phyloP scores from a whole-genome alignment of 2,888 invertebrate species.

The Crioceris asparagi region DNA sequence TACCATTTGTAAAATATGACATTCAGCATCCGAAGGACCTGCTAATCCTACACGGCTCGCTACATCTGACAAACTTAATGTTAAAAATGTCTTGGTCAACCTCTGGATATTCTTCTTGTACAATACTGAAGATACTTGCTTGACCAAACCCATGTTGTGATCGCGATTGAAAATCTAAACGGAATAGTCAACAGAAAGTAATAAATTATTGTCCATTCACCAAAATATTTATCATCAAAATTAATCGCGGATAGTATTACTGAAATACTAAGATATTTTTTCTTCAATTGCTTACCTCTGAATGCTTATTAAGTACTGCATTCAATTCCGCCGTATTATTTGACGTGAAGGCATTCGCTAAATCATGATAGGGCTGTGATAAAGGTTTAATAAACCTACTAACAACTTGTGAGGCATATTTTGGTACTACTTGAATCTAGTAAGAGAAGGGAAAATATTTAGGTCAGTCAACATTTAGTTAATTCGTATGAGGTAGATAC shows the following conservation, averaged over 20 bases:
- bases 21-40: slow-evolving; percentile 81
- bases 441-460: neutral
- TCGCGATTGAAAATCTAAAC: slow-evolving; percentile 57
- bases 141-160: slow-evolving; percentile 67
- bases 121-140: slow-evolving; percentile 78
- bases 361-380: slow-evolving; percentile 78
- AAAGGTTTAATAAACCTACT: slow-evolving; percentile 74
- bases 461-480: neutral
- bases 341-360: slow-evolving; percentile 69
- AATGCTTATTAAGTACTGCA: slow-evolving; percentile 61
- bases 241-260: neutral
- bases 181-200: slow-evolving; percentile 6
- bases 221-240: neutral
- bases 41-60: slow-evolving; percentile 80
- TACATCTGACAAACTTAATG: slow-evolving; percentile 78
- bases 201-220: neutral
- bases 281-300: slow-evolving; percentile 42
- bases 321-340: slow-evolving; percentile 63
- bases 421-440: slow-evolving; percentile 59
- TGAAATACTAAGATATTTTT: neutral
- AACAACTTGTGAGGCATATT: slow-evolving; percentile 86
- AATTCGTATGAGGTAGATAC: no score
- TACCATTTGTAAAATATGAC: slow-evolving; percentile 92
- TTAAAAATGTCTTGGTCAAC: slow-evolving; percentile 88
- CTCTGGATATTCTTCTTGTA: slow-evolving; percentile 95